Conservation (phyloP, 1,140 invertebrate genomes). For the Eurosta solidaginis region DNA sequence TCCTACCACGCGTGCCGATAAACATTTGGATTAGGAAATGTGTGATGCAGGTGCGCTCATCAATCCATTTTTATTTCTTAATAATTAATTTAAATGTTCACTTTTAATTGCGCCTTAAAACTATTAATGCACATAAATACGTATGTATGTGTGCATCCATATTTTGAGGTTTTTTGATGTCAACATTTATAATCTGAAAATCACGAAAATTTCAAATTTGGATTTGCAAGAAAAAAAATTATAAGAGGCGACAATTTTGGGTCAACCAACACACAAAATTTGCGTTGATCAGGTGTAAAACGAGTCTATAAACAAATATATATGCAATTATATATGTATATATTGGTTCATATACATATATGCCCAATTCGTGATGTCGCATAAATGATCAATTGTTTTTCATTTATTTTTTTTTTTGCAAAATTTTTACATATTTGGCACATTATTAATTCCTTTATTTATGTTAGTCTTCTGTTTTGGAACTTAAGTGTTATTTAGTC, state of each 20-base stretch:
- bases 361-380: not conserved
- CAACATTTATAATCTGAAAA: not conserved
- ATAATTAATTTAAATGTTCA: not conserved
- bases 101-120: constrained; percentile 25
- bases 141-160: not conserved
- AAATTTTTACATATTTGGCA: not conserved
- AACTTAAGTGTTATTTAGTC: too few species aligned
- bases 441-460: too few species aligned
- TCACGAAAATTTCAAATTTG: constrained; percentile 3
- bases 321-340: not conserved
- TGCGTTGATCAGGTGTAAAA: not conserved
- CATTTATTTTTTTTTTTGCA: not conserved
- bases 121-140: too few species aligned
- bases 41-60: too few species aligned
- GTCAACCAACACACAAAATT: not conserved
- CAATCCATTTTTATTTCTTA: not conserved
- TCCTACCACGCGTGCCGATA: too few species aligned
- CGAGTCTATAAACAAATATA: not conserved
- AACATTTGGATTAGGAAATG: too few species aligned
- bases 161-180: not conserved
- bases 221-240: not conserved
- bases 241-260: not conserved
- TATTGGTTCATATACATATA: not conserved
- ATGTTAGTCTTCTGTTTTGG: too few species aligned
- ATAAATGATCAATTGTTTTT: not conserved